phyloP scores from a whole-genome alignment of 2,797 vertebrate genomes.

The Monodelphis domestica region DNA sequence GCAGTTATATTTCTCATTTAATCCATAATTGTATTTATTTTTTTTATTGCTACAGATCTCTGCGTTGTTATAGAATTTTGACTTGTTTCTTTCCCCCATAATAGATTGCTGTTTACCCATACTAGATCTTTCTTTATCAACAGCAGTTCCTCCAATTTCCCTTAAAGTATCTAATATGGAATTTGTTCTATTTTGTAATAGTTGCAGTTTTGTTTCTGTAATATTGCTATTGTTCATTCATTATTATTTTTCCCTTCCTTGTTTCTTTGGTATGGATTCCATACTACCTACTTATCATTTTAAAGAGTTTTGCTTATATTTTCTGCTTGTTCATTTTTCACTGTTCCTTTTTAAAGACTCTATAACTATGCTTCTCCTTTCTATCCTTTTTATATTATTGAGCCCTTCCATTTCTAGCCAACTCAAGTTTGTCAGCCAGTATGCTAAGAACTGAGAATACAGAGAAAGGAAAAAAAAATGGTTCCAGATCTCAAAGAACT shows the following conservation, averaged over 20 bases:
- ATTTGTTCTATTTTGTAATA: too few relatives aligned
- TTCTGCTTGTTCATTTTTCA: neutral
- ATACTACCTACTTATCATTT: neutral
- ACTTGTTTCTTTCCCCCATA: neutral
- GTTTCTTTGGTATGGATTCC: neutral
- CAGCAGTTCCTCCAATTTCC: neutral
- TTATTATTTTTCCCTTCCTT: neutral
- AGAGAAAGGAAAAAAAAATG: neutral
- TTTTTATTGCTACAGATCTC: neutral
- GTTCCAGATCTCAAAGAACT: neutral
- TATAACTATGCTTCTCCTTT: neutral
- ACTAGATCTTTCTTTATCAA: neutral
- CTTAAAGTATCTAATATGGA: neutral
- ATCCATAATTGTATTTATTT: neutral
- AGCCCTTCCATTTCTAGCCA: neutral
- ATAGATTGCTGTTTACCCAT: neutral
- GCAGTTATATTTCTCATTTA: neutral
- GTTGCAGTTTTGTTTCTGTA: neutral
- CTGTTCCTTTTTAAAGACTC: neutral
- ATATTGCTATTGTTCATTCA: neutral
- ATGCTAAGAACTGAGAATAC: neutral
- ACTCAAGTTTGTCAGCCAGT: neutral
- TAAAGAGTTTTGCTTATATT: neutral
- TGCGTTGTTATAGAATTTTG: neutral
- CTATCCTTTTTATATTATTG: neutral